Evolutionary conservation across 92 coral and sea anemone species (phyloP).

Genomic region (Palythoa grandiflora): DNA sequence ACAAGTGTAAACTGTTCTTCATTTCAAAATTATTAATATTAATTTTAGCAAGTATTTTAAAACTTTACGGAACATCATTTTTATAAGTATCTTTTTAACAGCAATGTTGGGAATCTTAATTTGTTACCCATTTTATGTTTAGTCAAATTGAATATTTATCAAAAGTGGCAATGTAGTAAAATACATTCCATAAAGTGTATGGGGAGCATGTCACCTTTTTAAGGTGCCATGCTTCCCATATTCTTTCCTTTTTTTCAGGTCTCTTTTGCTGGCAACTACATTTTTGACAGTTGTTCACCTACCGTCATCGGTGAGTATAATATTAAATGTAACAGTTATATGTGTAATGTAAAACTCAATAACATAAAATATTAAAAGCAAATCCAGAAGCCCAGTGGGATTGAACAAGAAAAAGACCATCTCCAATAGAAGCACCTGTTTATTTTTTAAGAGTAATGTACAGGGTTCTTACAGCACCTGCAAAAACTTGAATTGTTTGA

Average conservation of each 20-base stretch:
- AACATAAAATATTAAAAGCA: not conserved
- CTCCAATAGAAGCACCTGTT: not conserved
- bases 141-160: not conserved
- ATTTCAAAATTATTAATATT: too few species aligned
- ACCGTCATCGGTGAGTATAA: conserved; percentile 5
- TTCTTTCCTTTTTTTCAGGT: conserved; percentile 12
- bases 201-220: conserved; percentile 17
- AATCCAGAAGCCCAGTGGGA: not conserved
- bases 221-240: conserved; percentile 9
- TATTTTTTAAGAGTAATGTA: conserved; percentile 8
- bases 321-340: not conserved
- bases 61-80: not conserved
- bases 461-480: too few species aligned
- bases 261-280: conserved; percentile 17
- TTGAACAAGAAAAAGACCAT: not conserved
- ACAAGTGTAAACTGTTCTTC: too few species aligned
- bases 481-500: too few species aligned
- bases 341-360: not conserved
- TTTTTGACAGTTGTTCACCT: not conserved
- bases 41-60: not conserved
- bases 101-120: not conserved
- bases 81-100: not conserved
- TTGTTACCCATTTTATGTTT: not conserved
- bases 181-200: conserved; percentile 7
- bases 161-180: not conserved